A percentile compares a stretch with the other conserved stretches of the same genome.
phyloP scores from a whole-genome alignment of 2,113 vertebrate genomes.

The Catharus minimus region DNA sequence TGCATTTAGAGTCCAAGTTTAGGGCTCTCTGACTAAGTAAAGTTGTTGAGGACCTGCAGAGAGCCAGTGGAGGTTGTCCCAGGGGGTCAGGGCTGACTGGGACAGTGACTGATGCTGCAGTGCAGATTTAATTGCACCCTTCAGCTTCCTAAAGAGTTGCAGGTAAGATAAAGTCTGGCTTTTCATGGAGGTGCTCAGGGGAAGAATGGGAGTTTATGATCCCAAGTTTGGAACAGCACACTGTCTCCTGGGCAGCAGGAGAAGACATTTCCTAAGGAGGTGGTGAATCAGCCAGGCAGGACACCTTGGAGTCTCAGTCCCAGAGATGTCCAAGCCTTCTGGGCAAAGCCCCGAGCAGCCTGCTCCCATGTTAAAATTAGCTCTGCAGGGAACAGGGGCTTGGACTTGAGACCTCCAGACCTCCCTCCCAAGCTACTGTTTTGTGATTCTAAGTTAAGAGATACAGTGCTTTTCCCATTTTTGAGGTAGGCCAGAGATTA shows the following conservation, averaged over 20 bases:
- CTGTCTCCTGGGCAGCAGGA: neutral
- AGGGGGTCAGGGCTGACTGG: neutral
- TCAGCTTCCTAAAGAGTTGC: neutral
- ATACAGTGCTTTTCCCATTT: neutral
- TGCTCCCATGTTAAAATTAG: neutral
- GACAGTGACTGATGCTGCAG: fast-evolving
- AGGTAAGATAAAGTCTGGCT: neutral
- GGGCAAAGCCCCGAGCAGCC: neutral
- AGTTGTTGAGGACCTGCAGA: neutral
- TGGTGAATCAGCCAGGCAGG: neutral
- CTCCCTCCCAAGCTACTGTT: neutral
- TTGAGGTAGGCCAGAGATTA: neutral
- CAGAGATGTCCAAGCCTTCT: neutral
- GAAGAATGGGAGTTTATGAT: neutral
- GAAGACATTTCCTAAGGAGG: neutral
- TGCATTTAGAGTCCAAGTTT: neutral
- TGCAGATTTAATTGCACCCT: neutral
- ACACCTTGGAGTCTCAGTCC: neutral
- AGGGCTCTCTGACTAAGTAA: neutral
- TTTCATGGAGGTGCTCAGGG: neutral
- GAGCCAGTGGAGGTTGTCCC: neutral
- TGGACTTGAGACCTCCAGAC: neutral
- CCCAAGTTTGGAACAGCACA: neutral
- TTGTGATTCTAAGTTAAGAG: neutral
- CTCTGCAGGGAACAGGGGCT: neutral